phyloP scores from a whole-genome alignment of 1,140 invertebrate species.

The Aphelinus certus region DNA sequence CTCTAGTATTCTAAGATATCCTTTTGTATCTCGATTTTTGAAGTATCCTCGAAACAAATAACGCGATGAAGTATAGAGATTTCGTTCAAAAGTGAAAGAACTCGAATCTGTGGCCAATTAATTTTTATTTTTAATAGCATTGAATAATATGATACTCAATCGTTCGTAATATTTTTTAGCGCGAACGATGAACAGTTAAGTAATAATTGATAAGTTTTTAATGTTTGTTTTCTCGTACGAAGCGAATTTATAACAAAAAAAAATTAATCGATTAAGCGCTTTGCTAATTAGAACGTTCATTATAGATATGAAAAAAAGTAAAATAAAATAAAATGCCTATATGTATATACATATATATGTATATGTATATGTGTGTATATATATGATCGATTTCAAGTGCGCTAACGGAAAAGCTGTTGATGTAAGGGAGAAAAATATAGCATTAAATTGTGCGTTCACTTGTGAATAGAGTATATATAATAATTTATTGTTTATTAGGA shows the following conservation, averaged over 20 bases:
- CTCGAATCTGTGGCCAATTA: not conserved
- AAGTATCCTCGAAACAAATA: not conserved
- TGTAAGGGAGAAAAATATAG: conserved; percentile 38
- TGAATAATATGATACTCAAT: not conserved
- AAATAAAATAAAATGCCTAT: conserved; percentile 11
- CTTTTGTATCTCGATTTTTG: conserved; percentile 17
- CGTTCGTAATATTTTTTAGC: conserved; percentile 8
- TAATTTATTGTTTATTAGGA: conserved; percentile 64
- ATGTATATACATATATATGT: too few species aligned
- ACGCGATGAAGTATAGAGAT: not conserved
- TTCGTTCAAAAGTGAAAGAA: not conserved
- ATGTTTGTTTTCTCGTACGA: conserved; percentile 5
- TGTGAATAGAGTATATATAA: conserved; percentile 65
- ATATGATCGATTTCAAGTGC: not conserved
- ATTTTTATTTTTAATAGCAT: conserved; percentile 1
- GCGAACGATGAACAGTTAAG: conserved; percentile 1
- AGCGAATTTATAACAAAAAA: conserved; percentile 4
- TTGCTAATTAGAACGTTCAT: conserved; percentile 20
- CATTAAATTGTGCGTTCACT: conserved; percentile 56
- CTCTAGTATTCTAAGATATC: conserved; percentile 15
- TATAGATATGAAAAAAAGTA: not conserved
- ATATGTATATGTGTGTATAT: not conserved
- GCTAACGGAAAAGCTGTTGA: conserved; percentile 23
- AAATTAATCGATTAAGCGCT: conserved; percentile 23
- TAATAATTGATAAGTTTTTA: conserved; percentile 8